Evolutionary conservation across 2,113 vertebrate genomes (phyloP).

Genomic region (Phaethornis superciliosus): DNA sequence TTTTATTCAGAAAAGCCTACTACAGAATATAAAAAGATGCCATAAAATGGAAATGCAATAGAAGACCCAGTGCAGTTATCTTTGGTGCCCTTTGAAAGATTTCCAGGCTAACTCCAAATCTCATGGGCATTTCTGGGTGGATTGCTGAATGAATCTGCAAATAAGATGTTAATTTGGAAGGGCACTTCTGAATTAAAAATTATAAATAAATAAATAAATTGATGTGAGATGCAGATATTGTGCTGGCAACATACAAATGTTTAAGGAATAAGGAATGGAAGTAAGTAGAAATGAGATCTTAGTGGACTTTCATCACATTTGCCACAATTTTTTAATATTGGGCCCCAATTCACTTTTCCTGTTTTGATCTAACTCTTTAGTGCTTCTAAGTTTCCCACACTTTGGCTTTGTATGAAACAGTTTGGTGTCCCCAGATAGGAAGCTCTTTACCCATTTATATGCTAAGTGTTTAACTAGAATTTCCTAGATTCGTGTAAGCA

Average conservation of each 20-base stretch:
- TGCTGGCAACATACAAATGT: not conserved
- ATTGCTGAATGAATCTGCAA: not conserved
- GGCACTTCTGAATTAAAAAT: not conserved
- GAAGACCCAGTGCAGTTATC: slow-evolving; percentile 8
- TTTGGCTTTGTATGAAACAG: not conserved
- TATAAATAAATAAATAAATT: no score
- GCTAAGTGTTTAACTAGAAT: not conserved
- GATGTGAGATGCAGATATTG: not conserved
- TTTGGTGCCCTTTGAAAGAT: slow-evolving; percentile 51
- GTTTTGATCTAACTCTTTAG: not conserved
- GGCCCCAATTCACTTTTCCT: not conserved
- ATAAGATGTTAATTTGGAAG: not conserved
- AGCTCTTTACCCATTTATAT: not conserved
- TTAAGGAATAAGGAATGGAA: not conserved
- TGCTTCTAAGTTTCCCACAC: slow-evolving; percentile 17
- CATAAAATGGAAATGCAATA: slow-evolving; percentile 75
- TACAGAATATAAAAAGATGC: slow-evolving; percentile 77
- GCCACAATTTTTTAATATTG: not conserved
- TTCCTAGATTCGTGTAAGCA: not conserved
- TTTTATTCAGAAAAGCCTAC: slow-evolving; percentile 76
- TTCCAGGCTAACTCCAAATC: not conserved
- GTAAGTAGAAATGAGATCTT: not conserved
- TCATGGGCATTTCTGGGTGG: not conserved
- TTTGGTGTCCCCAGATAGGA: slow-evolving; percentile 4
- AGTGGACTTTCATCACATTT: not conserved